Conservation (phyloP, 2,888 invertebrate genomes). For the Boloria euphrosyne region DNA sequence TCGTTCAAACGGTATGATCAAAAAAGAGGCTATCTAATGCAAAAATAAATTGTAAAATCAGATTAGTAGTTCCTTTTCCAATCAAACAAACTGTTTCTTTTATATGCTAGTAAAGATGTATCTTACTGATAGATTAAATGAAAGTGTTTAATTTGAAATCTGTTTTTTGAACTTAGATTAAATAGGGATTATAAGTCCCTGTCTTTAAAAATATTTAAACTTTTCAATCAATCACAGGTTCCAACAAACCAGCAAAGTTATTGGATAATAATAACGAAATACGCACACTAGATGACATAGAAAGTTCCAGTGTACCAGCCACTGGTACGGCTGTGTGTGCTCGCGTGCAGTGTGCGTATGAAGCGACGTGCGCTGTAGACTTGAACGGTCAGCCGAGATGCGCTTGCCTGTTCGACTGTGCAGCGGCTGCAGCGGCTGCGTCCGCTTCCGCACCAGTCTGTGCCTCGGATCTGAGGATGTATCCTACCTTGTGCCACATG, state of each 20-base stretch:
- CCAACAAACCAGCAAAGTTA: conserved; percentile 58
- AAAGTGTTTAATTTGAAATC: too few relatives aligned
- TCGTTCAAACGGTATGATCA: too few relatives aligned
- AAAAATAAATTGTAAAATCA: too few relatives aligned
- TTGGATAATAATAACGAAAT: conserved; percentile 67
- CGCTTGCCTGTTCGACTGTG: conserved; percentile 90
- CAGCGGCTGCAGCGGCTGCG: conserved; percentile 73
- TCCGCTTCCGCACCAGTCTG: conserved; percentile 85
- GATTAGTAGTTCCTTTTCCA: too few relatives aligned
- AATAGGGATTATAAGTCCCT: too few relatives aligned
- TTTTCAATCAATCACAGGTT: conserved; percentile 49
- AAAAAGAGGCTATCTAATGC: too few relatives aligned
- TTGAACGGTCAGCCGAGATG: conserved; percentile 85
- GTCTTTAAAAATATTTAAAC: too few relatives aligned
- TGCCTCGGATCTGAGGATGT: conserved; percentile 90
- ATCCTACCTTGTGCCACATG: conserved; percentile 92
- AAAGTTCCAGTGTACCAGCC: conserved; percentile 57
- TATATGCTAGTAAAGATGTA: too few relatives aligned
- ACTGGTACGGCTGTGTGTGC: conserved; percentile 87
- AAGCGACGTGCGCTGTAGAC: conserved; percentile 91
- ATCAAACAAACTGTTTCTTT: too few relatives aligned
- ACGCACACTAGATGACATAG: conserved; percentile 57
- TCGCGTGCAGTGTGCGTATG: conserved; percentile 91
- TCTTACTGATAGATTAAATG: too few relatives aligned
- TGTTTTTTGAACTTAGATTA: too few relatives aligned